These are phyloP conservation scores for Herpetotheres cachinnans DNA, from an alignment of 2,113 vertebrate species.

Conservation along the genomic window DNA sequence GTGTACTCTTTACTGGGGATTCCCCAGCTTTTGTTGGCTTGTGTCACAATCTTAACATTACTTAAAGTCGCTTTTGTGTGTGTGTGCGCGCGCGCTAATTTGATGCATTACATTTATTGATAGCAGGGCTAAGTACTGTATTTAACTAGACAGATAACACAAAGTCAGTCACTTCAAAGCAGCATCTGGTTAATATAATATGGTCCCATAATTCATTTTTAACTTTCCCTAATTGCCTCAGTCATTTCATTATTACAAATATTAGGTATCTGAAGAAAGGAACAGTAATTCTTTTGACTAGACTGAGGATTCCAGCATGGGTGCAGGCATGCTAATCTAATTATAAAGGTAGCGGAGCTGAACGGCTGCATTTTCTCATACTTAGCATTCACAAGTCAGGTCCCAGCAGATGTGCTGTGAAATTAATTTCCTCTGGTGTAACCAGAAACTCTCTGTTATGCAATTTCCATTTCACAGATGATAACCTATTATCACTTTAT, in stretches of 20 bases:
- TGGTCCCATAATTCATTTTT: slow-evolving; percentile 92
- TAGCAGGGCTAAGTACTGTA: slow-evolving; percentile 70
- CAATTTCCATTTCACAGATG: slow-evolving; percentile 99
- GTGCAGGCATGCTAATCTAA: slow-evolving; percentile 97
- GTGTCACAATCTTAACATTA: slow-evolving; percentile 48
- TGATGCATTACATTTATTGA: slow-evolving; percentile 67
- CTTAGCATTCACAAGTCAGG: slow-evolving; percentile 95
- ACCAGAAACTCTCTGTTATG: slow-evolving; percentile 99
- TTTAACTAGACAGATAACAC: slow-evolving; percentile 82
- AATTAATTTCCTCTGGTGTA: slow-evolving; percentile 99
- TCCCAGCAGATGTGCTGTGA: slow-evolving; percentile 99
- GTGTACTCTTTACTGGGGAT: background rate
- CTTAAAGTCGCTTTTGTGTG: slow-evolving; percentile 25
- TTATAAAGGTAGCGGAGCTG: slow-evolving; percentile 94
- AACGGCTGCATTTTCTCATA: slow-evolving; percentile 94
- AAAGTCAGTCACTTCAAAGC: slow-evolving; percentile 71
- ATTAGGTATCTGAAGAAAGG: slow-evolving; percentile 91
- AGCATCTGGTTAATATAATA: slow-evolving; percentile 91
- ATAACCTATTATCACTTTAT: slow-evolving; percentile 99
- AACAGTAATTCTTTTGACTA: slow-evolving; percentile 89
- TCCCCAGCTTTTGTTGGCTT: slow-evolving; percentile 4
- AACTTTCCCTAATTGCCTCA: slow-evolving; percentile 92
- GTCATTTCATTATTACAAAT: slow-evolving; percentile 97
- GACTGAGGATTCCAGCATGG: slow-evolving; percentile 87
- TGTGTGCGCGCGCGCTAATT: slow-evolving; percentile 10